Base-by-base conservation (phyloP, 1,140 invertebrate genomes). In the Drosophila trapezifrons region DNA sequence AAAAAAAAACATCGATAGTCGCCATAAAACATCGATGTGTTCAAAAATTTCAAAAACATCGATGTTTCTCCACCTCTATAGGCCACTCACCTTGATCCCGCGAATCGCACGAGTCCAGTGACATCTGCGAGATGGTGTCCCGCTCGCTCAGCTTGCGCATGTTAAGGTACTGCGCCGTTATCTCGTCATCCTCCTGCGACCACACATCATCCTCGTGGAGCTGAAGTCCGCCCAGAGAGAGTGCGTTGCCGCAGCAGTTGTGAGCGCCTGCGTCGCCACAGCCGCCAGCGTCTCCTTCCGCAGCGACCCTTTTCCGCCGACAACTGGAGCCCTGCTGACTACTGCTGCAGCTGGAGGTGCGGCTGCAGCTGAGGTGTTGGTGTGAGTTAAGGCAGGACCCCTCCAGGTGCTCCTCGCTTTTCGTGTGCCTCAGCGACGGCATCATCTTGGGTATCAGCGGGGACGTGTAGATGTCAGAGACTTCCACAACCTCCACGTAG, bases 171-270 rank as follows among this genome's bases (percentile, higher is more conserved):
- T 93, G 92, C 27, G 92, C 89, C 12, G 92, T 93, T 27, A 99
- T 96, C 85, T 99, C 98, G 92, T 99, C 98, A 90, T 99, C 98
- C 89, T 99, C 98, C 91, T 98, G 97, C 74, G 97, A 98, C 98
- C 98, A 99, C 1, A 91, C 91, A 72, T 92, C 91, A 55, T 92
- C 90, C 22, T 91, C 91, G 8, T 85, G 83, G 13, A 90, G 52
- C 51, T 91, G 80, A 12, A 91, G 79, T 4, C 90, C 90, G 2
- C 90, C 83, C 10, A 91, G 47, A 15, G 80, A 64, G 3, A 66
- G 46, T 0, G 65, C 35, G 55, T 75, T 70, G 35, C 65, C 42
- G 46, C 66, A 69, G 38, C 47, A 43, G 29, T 55, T 60, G 13
- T 69, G 67, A 9, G 45, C 13, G 7, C 29, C 67, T 20, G 77